Conservation (phyloP, 2,113 vertebrate species). For the Sinocyclocheilus rhinocerous region DNA sequence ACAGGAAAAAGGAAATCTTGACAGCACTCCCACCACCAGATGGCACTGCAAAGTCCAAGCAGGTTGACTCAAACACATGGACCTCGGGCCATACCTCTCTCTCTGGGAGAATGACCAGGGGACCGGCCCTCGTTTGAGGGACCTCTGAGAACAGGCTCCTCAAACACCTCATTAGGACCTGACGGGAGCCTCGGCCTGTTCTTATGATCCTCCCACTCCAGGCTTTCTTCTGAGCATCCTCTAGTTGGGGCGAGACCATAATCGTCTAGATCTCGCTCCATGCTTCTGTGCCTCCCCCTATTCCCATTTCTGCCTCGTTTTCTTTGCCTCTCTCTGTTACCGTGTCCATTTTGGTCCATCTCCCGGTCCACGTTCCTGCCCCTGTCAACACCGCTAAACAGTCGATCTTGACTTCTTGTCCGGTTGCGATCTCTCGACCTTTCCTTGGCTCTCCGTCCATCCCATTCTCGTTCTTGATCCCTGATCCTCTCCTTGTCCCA, state of each 20-base stretch:
- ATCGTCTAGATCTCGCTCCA: constrained; percentile 62
- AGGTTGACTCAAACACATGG: constrained; percentile 45
- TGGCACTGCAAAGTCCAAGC: constrained; percentile 60
- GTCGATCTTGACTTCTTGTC: constrained; percentile 51
- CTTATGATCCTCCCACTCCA: constrained; percentile 39
- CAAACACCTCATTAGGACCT: constrained; percentile 66
- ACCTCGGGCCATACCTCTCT: constrained; percentile 82
- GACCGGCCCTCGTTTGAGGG: constrained; percentile 43
- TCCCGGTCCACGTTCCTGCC: constrained; percentile 23
- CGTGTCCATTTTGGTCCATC: constrained; percentile 10
- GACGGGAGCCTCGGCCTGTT: constrained; percentile 60
- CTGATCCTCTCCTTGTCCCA: constrained; percentile 47
- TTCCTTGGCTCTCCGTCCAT: constrained; percentile 44
- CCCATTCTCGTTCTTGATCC: constrained; percentile 52
- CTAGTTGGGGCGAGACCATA: neutral
- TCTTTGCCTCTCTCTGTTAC: constrained; percentile 23
- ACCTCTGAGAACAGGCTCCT: constrained; percentile 50
- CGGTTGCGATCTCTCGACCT: constrained; percentile 25
- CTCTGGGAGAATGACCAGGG: constrained; percentile 51
- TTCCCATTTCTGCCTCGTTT: constrained; percentile 46
- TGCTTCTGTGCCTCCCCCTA: constrained; percentile 58
- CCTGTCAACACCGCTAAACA: neutral
- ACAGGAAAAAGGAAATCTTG: constrained; percentile 21
- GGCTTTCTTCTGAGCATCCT: constrained; percentile 37
- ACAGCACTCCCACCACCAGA: constrained; percentile 50